Conservation (phyloP, 53 echinoderm and acorn worm genomes). For the Actinopyga echinites region DNA sequence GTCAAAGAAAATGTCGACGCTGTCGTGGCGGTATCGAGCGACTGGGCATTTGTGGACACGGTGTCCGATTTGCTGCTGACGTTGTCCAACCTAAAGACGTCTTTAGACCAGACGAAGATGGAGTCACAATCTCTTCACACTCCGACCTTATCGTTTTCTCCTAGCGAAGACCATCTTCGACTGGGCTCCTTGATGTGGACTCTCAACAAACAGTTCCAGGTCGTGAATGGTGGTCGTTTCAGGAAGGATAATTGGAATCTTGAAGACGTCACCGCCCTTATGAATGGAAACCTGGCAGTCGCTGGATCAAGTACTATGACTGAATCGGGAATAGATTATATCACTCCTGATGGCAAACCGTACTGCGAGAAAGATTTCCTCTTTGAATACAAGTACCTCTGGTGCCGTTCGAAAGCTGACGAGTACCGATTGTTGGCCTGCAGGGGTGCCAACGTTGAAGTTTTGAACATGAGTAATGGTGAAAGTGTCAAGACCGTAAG, state of each 20-base stretch:
- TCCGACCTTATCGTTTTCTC: conserved; percentile 2
- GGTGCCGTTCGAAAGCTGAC: conserved; percentile 12
- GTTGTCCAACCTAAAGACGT: conserved; percentile 1
- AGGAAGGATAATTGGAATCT: conserved; percentile 7
- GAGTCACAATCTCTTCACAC: not conserved
- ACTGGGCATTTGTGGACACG: conserved; percentile 23
- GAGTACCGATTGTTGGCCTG: conserved; percentile 16
- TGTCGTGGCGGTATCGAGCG: conserved; percentile 13
- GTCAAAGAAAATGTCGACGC: conserved; percentile 24
- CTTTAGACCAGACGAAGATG: not conserved
- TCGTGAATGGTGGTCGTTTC: conserved; percentile 10
- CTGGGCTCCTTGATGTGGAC: conserved; percentile 9
- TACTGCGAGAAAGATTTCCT: conserved; percentile 10
- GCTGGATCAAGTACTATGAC: not conserved
- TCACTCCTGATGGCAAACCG: conserved; percentile 8
- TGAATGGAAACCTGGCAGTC: not conserved
- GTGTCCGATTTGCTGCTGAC: not conserved
- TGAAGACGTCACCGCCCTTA: not conserved
- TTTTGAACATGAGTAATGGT: conserved; percentile 12
- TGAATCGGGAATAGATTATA: conserved; percentile 15
- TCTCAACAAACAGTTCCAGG: conserved; percentile 8
- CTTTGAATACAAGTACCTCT: conserved; percentile 3
- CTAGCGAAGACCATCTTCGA: not conserved
- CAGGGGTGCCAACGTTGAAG: conserved; percentile 2
- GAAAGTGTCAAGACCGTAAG: not conserved